These are phyloP conservation scores for Geodia barretti DNA, from an alignment of 37 sponge, comb jelly and placozoan genomes.

Conservation along the genomic window DNA sequence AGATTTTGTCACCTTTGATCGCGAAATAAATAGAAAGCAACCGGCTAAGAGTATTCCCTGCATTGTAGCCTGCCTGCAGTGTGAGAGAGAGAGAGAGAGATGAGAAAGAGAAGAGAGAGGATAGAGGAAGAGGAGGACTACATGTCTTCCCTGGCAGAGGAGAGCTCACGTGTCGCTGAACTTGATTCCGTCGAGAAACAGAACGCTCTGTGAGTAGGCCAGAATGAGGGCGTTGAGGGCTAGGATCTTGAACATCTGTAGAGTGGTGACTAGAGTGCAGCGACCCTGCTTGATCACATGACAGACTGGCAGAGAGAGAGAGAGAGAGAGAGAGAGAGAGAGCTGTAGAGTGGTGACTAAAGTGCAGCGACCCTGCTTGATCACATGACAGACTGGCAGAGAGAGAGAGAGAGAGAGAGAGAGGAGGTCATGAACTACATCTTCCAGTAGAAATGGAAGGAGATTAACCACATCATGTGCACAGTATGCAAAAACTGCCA, in stretches of 20 bases:
- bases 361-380: slow-evolving; percentile 94
- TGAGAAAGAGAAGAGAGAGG: neutral
- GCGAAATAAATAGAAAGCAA: slow-evolving; percentile 92
- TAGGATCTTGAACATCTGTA: slow-evolving; percentile 99
- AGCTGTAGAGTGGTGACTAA: slow-evolving; percentile 96
- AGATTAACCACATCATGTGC: too few species aligned
- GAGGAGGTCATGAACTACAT: too few species aligned
- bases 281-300: slow-evolving; percentile 94
- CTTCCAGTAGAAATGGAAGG: too few species aligned
- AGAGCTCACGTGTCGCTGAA: slow-evolving; percentile 93
- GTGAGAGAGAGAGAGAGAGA: neutral
- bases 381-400: slow-evolving; percentile 58
- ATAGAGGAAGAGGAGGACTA: neutral
- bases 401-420: neutral
- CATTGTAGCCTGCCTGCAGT: slow-evolving; percentile 85
- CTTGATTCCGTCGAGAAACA: slow-evolving; percentile 96
- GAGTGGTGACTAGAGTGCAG: slow-evolving; percentile 96
- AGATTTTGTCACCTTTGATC: slow-evolving; percentile 66
- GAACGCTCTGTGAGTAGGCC: slow-evolving; percentile 97
- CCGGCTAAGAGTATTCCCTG: slow-evolving; percentile 94
- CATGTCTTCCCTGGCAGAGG: neutral
- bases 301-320: slow-evolving; percentile 44
- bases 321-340: slow-evolving; percentile 95
- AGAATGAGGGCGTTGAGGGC: slow-evolving; percentile 96
- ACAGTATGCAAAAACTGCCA: too few species aligned